Percentiles rank a stretch among this genome's conserved stretches.
Conservation (phyloP, 2,888 invertebrate species). For the Zelleria hepariella region DNA sequence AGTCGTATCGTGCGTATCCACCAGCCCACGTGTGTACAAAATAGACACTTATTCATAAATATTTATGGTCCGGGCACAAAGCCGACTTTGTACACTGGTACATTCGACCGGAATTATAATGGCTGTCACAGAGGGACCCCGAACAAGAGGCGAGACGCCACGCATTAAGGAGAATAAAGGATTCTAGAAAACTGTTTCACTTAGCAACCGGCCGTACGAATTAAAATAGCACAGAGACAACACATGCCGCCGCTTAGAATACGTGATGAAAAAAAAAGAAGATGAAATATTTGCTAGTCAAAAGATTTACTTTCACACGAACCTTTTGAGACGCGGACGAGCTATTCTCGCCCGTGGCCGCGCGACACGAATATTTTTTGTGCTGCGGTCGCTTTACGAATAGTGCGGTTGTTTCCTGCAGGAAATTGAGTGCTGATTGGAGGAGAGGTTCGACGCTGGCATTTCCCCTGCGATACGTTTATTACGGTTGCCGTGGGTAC, state of each 20-base stretch:
- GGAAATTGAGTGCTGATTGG: constrained; percentile 42
- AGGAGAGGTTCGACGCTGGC: constrained; percentile 28
- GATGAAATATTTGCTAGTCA: constrained; percentile 21
- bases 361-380: constrained; percentile 20
- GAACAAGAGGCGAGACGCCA: constrained; percentile 65
- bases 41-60: constrained; percentile 66
- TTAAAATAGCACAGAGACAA: constrained; percentile 52
- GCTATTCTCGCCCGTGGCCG: not conserved
- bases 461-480: constrained; percentile 55
- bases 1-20: constrained; percentile 63
- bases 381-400: constrained; percentile 31
- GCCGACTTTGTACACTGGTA: constrained; percentile 62
- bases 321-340: constrained; percentile 7
- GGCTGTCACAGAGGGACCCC: constrained; percentile 63
- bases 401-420: constrained; percentile 32
- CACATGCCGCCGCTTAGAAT: constrained; percentile 30
- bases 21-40: constrained; percentile 62
- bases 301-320: constrained; percentile 33
- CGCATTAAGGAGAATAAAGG: constrained; percentile 62
- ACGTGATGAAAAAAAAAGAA: constrained; percentile 28
- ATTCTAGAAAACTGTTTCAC: constrained; percentile 52
- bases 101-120: constrained; percentile 68
- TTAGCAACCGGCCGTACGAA: constrained; percentile 54
- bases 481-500: constrained; percentile 48
- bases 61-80: constrained; percentile 61